phyloP scores from a whole-genome alignment of 2,113 vertebrate genomes.

The Guaruba guarouba region DNA sequence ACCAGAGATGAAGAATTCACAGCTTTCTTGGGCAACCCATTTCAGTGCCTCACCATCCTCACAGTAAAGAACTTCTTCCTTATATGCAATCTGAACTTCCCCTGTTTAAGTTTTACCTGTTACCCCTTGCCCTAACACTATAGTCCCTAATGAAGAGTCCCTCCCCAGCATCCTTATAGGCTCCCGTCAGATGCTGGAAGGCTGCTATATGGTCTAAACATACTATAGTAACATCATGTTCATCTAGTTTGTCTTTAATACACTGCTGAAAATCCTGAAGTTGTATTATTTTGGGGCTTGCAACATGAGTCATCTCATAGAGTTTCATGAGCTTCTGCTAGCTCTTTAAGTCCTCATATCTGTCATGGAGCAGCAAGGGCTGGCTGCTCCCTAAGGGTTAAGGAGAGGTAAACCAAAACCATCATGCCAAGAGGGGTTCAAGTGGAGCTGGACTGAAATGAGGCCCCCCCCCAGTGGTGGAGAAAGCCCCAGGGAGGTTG shows the following conservation, averaged over 20 bases:
- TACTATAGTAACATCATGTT: background rate
- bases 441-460: background rate
- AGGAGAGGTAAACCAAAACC: background rate
- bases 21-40: background rate
- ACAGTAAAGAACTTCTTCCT: background rate
- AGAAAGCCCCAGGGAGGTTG: background rate
- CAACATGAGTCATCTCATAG: background rate
- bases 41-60: background rate
- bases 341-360: background rate
- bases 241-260: background rate
- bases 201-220: background rate
- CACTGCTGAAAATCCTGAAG: background rate
- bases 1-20: background rate
- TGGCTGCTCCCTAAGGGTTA: background rate
- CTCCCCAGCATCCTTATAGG: background rate
- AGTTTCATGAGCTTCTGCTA: background rate
- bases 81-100: background rate
- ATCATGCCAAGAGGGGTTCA: background rate
- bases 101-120: background rate
- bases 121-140: background rate
- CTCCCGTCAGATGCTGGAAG: background rate
- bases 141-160: background rate
- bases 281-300: background rate
- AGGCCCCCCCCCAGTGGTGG: rapidly evolving
- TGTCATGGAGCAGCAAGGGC: background rate